Evolutionary conservation across 2,888 invertebrate genomes (phyloP).

Genomic region (Dasypolia templi): DNA sequence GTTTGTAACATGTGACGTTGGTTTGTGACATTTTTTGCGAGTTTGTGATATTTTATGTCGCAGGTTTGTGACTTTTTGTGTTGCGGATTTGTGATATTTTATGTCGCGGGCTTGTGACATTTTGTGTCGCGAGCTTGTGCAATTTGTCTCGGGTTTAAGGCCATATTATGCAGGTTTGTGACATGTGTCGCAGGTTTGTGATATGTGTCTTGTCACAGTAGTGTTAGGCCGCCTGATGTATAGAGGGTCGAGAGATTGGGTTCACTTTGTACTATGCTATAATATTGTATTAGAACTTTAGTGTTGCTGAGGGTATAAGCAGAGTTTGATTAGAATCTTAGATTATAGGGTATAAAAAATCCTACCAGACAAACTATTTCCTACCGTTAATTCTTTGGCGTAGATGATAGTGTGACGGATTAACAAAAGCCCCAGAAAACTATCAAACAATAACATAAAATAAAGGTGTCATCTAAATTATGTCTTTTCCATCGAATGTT

Average conservation of each 20-base stretch:
- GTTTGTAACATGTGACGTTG: not conserved
- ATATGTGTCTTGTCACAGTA: conserved; percentile 25
- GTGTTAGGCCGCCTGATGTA: conserved; percentile 12
- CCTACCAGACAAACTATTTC: not conserved
- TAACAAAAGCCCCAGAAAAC: not conserved
- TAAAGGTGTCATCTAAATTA: not conserved
- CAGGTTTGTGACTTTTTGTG: not conserved
- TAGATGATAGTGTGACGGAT: not conserved
- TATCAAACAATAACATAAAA: not conserved
- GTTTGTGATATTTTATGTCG: not conserved
- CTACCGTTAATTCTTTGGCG: not conserved
- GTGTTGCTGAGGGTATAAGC: not conserved
- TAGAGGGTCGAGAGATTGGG: conserved; percentile 34
- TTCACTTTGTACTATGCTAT: conserved; percentile 46
- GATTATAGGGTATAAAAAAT: not conserved
- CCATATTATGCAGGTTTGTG: not conserved
- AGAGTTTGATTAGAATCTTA: not conserved
- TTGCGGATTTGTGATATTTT: not conserved
- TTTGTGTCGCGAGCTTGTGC: not conserved
- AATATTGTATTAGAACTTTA: conserved; percentile 3
- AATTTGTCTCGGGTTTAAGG: too few relatives aligned
- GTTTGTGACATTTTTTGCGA: not conserved
- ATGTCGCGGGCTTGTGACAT: not conserved
- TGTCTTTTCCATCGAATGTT: not conserved
- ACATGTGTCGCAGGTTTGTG: not conserved